Evolutionary conservation across 2,888 invertebrate genomes (phyloP).

Genomic region (Lochmaea capreae): DNA sequence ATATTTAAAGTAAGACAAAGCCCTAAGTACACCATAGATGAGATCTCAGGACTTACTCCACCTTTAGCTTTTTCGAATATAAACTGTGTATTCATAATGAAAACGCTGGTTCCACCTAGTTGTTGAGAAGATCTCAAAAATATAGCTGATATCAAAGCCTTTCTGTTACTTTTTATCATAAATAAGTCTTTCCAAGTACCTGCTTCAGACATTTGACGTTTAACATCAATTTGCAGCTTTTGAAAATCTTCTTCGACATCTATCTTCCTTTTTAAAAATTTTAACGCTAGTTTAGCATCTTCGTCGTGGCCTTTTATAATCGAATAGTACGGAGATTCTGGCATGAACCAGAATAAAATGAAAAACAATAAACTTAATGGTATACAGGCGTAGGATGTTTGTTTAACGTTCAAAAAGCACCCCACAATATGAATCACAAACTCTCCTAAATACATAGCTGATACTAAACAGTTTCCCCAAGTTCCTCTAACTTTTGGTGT

Average conservation of each 20-base stretch:
- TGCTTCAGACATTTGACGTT: constrained; percentile 57
- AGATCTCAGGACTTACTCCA: constrained; percentile 42
- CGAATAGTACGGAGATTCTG: constrained; percentile 67
- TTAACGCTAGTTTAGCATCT: constrained; percentile 51
- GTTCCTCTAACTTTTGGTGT: constrained; percentile 55
- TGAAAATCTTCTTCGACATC: constrained; percentile 53
- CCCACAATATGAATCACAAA: constrained; percentile 64
- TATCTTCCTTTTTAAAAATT: constrained; percentile 48
- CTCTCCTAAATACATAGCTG: constrained; percentile 53
- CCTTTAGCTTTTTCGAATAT: constrained; percentile 59
- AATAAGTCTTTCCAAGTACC: constrained; percentile 58
- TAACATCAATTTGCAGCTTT: constrained; percentile 52
- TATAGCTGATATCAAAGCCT: constrained; percentile 52
- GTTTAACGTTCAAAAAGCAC: constrained; percentile 68
- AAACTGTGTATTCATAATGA: constrained; percentile 55
- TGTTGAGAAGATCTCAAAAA: constrained; percentile 57
- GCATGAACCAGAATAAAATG: constrained; percentile 70
- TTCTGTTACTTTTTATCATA: constrained; percentile 54
- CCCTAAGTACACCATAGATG: constrained; percentile 50
- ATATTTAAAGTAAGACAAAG: constrained; percentile 45
- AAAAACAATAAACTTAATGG: constrained; percentile 70
- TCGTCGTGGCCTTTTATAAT: constrained; percentile 51
- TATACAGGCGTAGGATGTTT: constrained; percentile 70
- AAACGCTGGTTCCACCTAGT: constrained; percentile 53
- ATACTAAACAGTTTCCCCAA: constrained; percentile 56